Evolutionary conservation across 1,140 invertebrate genomes (phyloP), one percentile per base, ranked within the genome.

Genomic region (Pseudomyrmex flavicornis): DNA sequence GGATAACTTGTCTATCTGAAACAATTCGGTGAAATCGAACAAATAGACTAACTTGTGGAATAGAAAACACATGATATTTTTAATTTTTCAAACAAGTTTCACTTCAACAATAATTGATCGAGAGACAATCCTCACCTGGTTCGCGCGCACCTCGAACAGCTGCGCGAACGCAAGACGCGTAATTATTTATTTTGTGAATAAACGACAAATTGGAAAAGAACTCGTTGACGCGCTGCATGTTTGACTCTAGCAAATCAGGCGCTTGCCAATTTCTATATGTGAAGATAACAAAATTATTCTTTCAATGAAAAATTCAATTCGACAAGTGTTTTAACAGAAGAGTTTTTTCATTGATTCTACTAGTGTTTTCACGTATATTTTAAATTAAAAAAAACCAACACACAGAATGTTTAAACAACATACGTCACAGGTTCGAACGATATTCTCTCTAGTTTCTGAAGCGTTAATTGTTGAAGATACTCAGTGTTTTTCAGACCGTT

Each of bases 1-100:
- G 70, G 52, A 94, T 87, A 13, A 94, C 72, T 61, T 91, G 93
- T 84, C 92, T 93, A 54, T 94, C 94, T 94, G 66, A 83, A 88
- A 82, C 35, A 54, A 74, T 48, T 62, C 35, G n/a, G 13, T 35
- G 46, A 12, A 17, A 48, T 80, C 0, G 35, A 35, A 35, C 5
- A 2, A 82, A 52, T 1, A 73, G 26, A n/a, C 2, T 10, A 61
- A 50, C 7, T 59, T 15, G 13, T 50, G 13, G 52, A 20, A 52
- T 50, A 52, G n/a, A 56, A 12, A 75, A 52, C 13, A 59, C 10
- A 68, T 48, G 4, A 35, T 35, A 35, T 35, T 35, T 35, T 20
- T 74, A 17, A 2, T 26, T 63, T 62, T 50, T 7, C 15, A n/a
- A 63, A 4, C 48, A 56, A 62, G 65, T 82, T 8, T 56, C 7